Conservation (phyloP, 2,888 invertebrate species). For the Onthophagus sagittarius region DNA sequence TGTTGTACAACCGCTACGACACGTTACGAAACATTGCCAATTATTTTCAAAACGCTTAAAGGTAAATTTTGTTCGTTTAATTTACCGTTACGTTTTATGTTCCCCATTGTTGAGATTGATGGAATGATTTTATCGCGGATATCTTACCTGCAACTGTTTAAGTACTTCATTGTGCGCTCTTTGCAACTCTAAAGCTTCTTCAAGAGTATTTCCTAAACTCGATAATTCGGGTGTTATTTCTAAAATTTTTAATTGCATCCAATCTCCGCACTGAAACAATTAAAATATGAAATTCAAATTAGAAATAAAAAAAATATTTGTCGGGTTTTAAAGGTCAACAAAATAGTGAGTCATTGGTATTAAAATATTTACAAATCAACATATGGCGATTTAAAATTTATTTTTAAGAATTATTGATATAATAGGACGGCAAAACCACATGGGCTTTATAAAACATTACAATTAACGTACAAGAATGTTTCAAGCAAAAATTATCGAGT, state of each 20-base stretch:
- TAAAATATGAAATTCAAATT: conserved; percentile 10
- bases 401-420: no score
- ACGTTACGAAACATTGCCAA: background rate
- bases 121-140: background rate
- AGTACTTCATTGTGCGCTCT: conserved; percentile 80
- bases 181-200: conserved; percentile 72
- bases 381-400: background rate
- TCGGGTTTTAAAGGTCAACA: background rate
- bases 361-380: background rate
- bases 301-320: background rate
- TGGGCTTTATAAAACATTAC: no score
- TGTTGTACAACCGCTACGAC: background rate
- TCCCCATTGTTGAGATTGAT: background rate
- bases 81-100: background rate
- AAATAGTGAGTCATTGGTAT: background rate
- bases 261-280: conserved; percentile 70
- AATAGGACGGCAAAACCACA: no score
- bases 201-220: conserved; percentile 69
- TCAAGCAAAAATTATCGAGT: background rate
- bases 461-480: background rate
- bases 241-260: conserved; percentile 78
- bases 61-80: background rate
- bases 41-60: background rate
- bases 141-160: conserved; percentile 70
- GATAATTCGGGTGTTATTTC: conserved; percentile 82